Evolutionary conservation across 1,140 invertebrate species (phyloP).

Genomic region (Calliopsis andreniformis): DNA sequence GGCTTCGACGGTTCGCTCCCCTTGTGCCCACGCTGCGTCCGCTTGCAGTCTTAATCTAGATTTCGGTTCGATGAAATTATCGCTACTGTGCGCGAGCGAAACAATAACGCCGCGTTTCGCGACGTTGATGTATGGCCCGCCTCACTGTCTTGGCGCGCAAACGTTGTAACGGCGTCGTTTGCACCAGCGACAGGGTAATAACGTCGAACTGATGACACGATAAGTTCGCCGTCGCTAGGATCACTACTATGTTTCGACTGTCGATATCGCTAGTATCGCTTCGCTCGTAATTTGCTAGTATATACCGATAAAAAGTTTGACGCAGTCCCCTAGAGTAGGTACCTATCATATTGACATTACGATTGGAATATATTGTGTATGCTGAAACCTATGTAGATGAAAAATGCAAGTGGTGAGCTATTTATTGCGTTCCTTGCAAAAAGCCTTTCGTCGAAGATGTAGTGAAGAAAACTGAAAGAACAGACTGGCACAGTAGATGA

Average conservation of each 20-base stretch:
- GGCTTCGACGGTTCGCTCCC: constrained; percentile 13
- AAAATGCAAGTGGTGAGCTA: too few relatives aligned
- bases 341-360: too few relatives aligned
- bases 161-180: constrained; percentile 23
- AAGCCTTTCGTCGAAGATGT: too few relatives aligned
- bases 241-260: not conserved
- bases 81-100: not conserved
- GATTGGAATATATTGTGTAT: too few relatives aligned
- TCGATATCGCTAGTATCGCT: not conserved
- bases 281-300: constrained; percentile 33
- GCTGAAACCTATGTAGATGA: too few relatives aligned
- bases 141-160: not conserved
- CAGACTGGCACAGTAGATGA: too few relatives aligned
- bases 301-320: not conserved
- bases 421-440: too few relatives aligned
- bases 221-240: constrained; percentile 8
- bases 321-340: not conserved
- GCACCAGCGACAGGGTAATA: not conserved
- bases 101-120: not conserved
- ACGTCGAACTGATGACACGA: constrained; percentile 29
- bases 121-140: constrained; percentile 22
- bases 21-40: constrained; percentile 1
- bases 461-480: too few relatives aligned
- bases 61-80: constrained; percentile 31
- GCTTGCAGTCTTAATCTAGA: constrained; percentile 43